phyloP scores from a whole-genome alignment of 64 coral and sea anemone genomes.

The Pocillopora damicornis region DNA sequence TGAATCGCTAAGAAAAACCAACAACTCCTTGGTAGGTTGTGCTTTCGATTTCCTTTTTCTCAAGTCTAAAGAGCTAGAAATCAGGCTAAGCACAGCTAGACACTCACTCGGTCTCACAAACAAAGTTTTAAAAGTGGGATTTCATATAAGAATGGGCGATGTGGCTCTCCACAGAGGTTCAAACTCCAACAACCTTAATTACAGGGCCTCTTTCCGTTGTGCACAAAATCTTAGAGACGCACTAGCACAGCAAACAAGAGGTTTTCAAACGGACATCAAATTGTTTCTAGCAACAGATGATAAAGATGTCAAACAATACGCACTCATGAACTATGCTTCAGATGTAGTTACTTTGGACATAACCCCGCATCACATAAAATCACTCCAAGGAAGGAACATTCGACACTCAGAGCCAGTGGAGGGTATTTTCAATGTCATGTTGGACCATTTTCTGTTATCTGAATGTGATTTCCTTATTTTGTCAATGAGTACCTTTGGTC shows the following conservation, averaged over 20 bases:
- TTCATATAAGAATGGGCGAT: conserved; percentile 45
- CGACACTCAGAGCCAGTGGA: neutral
- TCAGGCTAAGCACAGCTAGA: neutral
- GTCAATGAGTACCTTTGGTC: conserved; percentile 50
- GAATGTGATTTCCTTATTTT: conserved; percentile 68
- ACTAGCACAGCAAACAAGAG: neutral
- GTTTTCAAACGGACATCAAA: neutral
- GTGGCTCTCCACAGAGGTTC: neutral
- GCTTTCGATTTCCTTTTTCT: conserved; percentile 48
- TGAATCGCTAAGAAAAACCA: neutral
- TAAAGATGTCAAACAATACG: conserved; percentile 11
- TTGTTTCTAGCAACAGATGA: conserved; percentile 49
- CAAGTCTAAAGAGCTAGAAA: conserved; percentile 15
- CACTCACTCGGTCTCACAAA: neutral
- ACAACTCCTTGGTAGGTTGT: conserved; percentile 26
- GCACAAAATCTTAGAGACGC: neutral
- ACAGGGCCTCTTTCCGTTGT: conserved; percentile 14
- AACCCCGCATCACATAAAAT: conserved; percentile 52
- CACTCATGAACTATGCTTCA: neutral
- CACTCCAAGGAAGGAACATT: neutral
- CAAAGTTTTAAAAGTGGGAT: neutral
- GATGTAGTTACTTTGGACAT: conserved; percentile 39
- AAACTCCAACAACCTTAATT: neutral
- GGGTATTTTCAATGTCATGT: conserved; percentile 22
- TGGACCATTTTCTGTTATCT: conserved; percentile 71